A percentile compares a stretch with the other conserved stretches of the same genome.
These are phyloP conservation scores for Caretta caretta DNA, from an alignment of 2,113 vertebrate genomes.

Conservation along the genomic window DNA sequence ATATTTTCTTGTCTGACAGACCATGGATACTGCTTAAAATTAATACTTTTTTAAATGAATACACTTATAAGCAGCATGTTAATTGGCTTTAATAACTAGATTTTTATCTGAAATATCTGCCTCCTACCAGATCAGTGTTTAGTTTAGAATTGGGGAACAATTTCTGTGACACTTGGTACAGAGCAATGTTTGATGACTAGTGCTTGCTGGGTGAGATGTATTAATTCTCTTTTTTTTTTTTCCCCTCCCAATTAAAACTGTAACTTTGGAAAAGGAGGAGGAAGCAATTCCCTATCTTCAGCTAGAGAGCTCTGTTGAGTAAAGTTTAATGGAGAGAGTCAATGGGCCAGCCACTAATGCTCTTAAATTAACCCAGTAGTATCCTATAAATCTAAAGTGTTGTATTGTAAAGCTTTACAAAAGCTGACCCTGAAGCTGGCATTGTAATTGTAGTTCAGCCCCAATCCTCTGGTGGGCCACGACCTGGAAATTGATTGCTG, in stretches of 20 bases:
- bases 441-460: neutral
- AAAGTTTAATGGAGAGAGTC: neutral
- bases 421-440: neutral
- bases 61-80: neutral
- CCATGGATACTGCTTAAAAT: neutral
- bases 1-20: neutral
- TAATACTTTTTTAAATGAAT: neutral
- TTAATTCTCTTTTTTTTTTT: neutral
- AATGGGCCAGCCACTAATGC: neutral
- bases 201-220: neutral
- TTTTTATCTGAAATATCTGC: neutral
- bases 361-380: no score
- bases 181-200: neutral
- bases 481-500: neutral
- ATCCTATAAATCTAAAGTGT: neutral
- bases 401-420: neutral
- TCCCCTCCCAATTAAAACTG: neutral
- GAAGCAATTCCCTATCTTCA: neutral
- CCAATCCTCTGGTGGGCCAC: neutral
- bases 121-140: neutral
- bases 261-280: no score
- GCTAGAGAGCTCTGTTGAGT: neutral
- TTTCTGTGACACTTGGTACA: neutral
- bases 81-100: conserved; percentile 37
- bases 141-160: neutral